phyloP scores from a whole-genome alignment of 2,888 invertebrate species.

The Eupsilia transversa region DNA sequence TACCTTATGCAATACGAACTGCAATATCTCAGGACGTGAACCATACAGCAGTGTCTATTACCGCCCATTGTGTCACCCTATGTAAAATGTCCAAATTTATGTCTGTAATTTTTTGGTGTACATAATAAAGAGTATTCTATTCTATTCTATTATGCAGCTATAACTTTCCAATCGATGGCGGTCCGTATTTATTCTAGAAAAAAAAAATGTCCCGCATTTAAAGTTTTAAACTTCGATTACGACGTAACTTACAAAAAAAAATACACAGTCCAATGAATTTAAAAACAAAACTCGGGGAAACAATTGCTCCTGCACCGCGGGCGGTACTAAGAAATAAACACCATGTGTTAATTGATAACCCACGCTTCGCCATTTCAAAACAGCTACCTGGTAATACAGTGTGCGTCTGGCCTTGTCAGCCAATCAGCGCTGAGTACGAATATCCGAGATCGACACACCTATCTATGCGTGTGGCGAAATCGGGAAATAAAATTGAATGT shows the following conservation, averaged over 20 bases:
- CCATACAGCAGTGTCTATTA: no score
- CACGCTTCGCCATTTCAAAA: background rate
- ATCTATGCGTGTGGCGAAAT: background rate
- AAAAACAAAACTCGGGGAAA: background rate
- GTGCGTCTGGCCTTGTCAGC: slow-evolving; percentile 21
- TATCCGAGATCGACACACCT: background rate
- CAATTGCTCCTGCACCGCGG: slow-evolving; percentile 6
- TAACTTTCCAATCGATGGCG: background rate
- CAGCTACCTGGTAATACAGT: slow-evolving; percentile 24
- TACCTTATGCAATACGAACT: no score
- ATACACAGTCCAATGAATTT: background rate
- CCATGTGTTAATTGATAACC: slow-evolving; percentile 33
- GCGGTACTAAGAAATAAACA: slow-evolving; percentile 11
- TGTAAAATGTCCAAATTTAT: no score
- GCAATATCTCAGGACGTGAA: no score
- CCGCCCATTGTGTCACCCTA: no score
- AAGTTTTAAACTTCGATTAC: no score
- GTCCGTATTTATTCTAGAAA: background rate
- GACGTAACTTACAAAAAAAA: background rate
- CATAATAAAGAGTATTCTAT: no score
- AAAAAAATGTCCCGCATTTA: slow-evolving; percentile 1
- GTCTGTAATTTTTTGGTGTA: no score
- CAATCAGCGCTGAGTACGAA: slow-evolving; percentile 13
- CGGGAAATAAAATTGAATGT: background rate
- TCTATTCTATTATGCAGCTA: no score